Evolutionary conservation across 2,888 invertebrate genomes (phyloP), one percentile per base, ranked within the genome.

Genomic region (Argyra leucocephala): DNA sequence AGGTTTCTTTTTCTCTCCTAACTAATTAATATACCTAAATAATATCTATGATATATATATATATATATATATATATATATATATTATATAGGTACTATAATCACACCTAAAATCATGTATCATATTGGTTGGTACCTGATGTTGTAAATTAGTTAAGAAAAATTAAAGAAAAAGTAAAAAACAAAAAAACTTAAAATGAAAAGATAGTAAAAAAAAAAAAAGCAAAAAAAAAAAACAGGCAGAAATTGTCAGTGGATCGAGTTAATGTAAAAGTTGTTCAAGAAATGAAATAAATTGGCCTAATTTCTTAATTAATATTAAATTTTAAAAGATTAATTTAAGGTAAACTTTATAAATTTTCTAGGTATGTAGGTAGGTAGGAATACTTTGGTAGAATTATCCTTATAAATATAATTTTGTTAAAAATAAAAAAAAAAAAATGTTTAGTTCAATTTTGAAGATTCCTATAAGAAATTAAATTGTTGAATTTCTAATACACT

Each of bases 271-370:
- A 48, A 48, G 48, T 48, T 48, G 48, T n/a, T 18, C 7, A 12
- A 48, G 48, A 48, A 48, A 48, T 48, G n/a, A 48, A 48, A 48
- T 48, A 48, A 48, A 48, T 48, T 48, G 48, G 48, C 48, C 48
- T 48, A 48, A 48, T 48, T 48, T 48, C 48, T 48, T 48, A 48
- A 48, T 48, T 48, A 48, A 48, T 48, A 48, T 48, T 48, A 48
- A 48, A 48, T 48, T 48, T 48, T 48, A 48, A 48, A 48, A 48
- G 48, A 48, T 48, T 48, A 48, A 48, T 48, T 48, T 48, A 48
- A 48, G 48, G 48, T 48, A 48, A 48, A 48, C 18, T 48, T 48
- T 48, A 48, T 48, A 5, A 48, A 48, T 48, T 48, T 48, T 48
- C 48, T 15, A 48, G 48, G 1, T 48, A 15, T 15, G 3, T 7